These are phyloP conservation scores for Drosophila gunungcola DNA, from an alignment of 1,140 invertebrate species.

Conservation along the genomic window DNA sequence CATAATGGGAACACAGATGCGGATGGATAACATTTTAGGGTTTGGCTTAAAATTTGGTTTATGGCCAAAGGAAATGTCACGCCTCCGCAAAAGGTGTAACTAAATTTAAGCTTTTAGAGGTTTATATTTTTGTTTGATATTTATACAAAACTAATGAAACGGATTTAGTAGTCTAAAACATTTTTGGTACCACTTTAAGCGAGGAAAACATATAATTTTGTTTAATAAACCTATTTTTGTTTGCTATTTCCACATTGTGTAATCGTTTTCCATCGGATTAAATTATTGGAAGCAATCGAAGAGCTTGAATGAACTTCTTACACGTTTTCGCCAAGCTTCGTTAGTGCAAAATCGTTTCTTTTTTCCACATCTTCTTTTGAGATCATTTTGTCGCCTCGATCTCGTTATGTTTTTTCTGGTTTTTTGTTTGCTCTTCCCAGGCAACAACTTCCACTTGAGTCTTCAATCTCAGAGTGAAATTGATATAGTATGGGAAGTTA, in stretches of 20 bases:
- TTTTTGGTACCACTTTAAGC: neutral
- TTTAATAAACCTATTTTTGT: neutral
- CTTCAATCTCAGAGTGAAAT: slow-evolving; percentile 65
- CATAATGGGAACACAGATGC: slow-evolving; percentile 19
- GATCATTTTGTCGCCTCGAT: slow-evolving; percentile 10
- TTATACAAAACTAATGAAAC: neutral
- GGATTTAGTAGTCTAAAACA: neutral
- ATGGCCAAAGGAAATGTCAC: slow-evolving; percentile 22
- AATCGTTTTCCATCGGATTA: neutral
- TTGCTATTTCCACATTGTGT: neutral
- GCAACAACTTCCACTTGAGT: slow-evolving; percentile 38
- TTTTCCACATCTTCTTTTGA: slow-evolving; percentile 21
- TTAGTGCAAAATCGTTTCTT: slow-evolving; percentile 19
- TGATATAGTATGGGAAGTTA: slow-evolving; percentile 79
- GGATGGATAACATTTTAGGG: slow-evolving; percentile 27
- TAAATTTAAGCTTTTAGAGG: slow-evolving; percentile 4
- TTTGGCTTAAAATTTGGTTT: slow-evolving; percentile 25
- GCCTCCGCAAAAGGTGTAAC: slow-evolving; percentile 30
- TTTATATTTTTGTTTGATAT: no score
- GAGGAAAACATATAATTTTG: neutral
- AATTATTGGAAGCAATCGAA: neutral
- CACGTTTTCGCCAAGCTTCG: slow-evolving; percentile 8
- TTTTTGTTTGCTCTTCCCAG: slow-evolving; percentile 27
- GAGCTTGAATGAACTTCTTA: neutral
- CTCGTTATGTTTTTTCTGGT: slow-evolving; percentile 12